These are phyloP conservation scores for Sebastes schlegelii DNA, from an alignment of 2,113 vertebrate genomes.

Conservation along the genomic window DNA sequence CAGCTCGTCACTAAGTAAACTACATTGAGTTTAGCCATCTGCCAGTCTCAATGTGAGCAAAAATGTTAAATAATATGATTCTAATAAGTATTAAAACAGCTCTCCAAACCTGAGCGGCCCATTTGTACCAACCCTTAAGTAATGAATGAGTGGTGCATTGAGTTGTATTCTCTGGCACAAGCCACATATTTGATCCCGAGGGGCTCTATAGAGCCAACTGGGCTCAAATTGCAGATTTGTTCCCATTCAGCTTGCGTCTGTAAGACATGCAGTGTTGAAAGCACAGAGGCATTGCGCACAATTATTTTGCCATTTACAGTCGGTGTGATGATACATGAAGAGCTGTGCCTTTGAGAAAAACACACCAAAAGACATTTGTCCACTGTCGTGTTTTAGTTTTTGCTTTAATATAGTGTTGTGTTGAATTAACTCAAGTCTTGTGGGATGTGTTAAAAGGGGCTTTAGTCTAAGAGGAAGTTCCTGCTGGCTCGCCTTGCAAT, in stretches of 20 bases:
- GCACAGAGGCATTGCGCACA: constrained; percentile 2
- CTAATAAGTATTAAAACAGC: no score
- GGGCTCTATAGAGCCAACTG: constrained; percentile 4
- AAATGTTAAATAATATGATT: neutral
- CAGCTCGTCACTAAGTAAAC: neutral
- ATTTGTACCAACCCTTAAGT: neutral
- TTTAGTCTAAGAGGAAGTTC: constrained; percentile 58
- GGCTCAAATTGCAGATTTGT: constrained; percentile 17
- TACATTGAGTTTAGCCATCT: neutral
- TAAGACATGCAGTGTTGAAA: constrained; percentile 2
- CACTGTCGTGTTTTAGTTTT: constrained; percentile 5
- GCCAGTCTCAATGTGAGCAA: neutral
- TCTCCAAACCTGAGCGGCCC: neutral
- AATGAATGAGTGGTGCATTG: neutral
- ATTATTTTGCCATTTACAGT: neutral
- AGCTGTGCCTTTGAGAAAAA: constrained; percentile 1
- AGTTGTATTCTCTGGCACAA: constrained; percentile 15
- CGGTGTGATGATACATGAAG: neutral
- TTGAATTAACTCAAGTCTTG: constrained; percentile 20
- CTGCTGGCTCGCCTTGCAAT: constrained; percentile 41
- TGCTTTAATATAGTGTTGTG: constrained; percentile 28
- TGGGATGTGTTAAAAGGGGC: constrained; percentile 31
- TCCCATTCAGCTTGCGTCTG: neutral
- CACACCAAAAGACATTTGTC: neutral
- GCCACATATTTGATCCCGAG: neutral